Conservation (phyloP, 2,797 vertebrate genomes). For the Rhinophrynus dorsalis region DNA sequence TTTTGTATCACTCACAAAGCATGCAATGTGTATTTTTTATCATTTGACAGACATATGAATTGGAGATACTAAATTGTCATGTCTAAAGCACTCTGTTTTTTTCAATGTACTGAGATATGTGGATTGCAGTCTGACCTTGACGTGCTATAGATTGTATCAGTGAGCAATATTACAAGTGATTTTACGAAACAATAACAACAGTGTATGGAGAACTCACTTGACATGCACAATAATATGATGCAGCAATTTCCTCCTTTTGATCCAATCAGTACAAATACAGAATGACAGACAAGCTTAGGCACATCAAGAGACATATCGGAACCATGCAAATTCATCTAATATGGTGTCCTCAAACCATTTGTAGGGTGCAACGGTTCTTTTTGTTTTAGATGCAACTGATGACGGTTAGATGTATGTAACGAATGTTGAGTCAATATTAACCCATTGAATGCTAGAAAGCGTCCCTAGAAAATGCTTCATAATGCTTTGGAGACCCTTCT, state of each 20-base stretch:
- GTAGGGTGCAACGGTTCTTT: too few species aligned
- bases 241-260: conserved; percentile 16
- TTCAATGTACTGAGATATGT: background rate
- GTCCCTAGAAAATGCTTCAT: too few species aligned
- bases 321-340: background rate
- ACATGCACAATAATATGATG: background rate
- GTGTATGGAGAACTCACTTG: background rate
- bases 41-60: background rate
- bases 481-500: too few species aligned
- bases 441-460: too few species aligned
- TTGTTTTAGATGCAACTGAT: too few species aligned
- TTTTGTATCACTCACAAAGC: background rate
- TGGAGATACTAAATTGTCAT: conserved; percentile 14
- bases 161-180: conserved; percentile 3
- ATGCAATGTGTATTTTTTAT: background rate
- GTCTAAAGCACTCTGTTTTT: background rate
- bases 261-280: conserved; percentile 1
- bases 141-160: background rate
- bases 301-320: background rate
- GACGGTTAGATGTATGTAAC: too few species aligned
- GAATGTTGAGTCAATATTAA: too few species aligned
- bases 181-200: conserved; percentile 24
- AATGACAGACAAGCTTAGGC: background rate
- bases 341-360: background rate
- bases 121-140: background rate